Percentiles rank a stretch among this genome's conserved stretches.
These are phyloP conservation scores for Lasioglossum calceatum DNA, from an alignment of 2,888 invertebrate genomes.

Conservation along the genomic window DNA sequence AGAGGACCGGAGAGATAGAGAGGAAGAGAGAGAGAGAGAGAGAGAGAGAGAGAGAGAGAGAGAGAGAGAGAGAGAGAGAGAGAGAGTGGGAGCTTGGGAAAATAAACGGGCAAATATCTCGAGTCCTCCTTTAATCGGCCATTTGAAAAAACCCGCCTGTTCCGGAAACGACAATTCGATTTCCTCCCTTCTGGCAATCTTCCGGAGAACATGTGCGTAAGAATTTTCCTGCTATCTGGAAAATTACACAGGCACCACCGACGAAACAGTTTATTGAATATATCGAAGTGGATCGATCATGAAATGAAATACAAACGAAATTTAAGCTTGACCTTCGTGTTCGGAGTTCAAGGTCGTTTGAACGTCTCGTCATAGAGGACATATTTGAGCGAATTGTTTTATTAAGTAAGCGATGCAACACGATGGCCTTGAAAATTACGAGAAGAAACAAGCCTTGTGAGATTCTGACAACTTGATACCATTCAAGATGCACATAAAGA, in stretches of 20 bases:
- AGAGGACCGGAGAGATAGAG: neutral
- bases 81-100: neutral
- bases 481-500: no score
- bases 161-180: neutral
- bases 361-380: no score
- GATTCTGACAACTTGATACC: no score
- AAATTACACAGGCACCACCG: neutral
- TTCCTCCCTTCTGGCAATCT: neutral
- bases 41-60: neutral
- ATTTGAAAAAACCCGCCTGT: neutral
- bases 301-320: no score
- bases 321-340: no score
- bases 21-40: neutral
- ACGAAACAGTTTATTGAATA: no score
- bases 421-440: no score
- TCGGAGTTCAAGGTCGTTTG: no score
- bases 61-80: neutral
- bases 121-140: neutral
- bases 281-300: no score
- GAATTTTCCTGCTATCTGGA: neutral
- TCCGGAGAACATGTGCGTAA: neutral
- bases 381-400: no score
- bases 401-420: no score
- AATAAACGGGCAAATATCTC: constrained; percentile 5
- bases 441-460: no score